Evolutionary conservation across 2,888 invertebrate species (phyloP).

Genomic region (Colostygia pectinataria): DNA sequence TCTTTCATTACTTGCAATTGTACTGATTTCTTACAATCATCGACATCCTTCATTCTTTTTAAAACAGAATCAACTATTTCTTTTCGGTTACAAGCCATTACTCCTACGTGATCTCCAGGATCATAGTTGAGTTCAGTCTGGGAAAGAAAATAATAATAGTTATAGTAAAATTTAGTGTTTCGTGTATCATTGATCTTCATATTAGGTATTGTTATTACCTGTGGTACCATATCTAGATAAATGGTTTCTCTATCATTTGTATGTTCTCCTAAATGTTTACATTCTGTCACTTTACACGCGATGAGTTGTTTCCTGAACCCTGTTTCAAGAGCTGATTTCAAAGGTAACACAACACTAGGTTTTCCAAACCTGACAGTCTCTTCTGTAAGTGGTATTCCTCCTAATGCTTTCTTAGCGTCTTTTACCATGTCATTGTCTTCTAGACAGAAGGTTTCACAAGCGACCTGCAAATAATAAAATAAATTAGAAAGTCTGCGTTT

Average conservation of each 20-base stretch:
- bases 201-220: constrained; percentile 43
- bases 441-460: constrained; percentile 96
- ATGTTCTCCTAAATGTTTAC: constrained; percentile 83
- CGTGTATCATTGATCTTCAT: no score
- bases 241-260: constrained; percentile 81
- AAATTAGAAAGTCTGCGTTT: no score
- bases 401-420: constrained; percentile 90
- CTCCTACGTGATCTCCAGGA: constrained; percentile 96
- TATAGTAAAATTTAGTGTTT: no score
- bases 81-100: constrained; percentile 91
- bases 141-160: no score
- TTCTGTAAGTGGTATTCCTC: constrained; percentile 87
- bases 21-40: constrained; percentile 86
- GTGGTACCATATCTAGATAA: constrained; percentile 81
- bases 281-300: constrained; percentile 77
- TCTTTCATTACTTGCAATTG: constrained; percentile 92
- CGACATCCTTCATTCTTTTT: constrained; percentile 85
- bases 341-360: constrained; percentile 53
- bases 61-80: constrained; percentile 92
- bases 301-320: constrained; percentile 70
- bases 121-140: constrained; percentile 86
- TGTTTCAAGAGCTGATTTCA: constrained; percentile 58
- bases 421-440: constrained; percentile 93
- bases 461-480: constrained; percentile 80
- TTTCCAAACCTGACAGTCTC: constrained; percentile 89